Conservation (phyloP, 2,888 invertebrate genomes). For the Operophtera brumata region DNA sequence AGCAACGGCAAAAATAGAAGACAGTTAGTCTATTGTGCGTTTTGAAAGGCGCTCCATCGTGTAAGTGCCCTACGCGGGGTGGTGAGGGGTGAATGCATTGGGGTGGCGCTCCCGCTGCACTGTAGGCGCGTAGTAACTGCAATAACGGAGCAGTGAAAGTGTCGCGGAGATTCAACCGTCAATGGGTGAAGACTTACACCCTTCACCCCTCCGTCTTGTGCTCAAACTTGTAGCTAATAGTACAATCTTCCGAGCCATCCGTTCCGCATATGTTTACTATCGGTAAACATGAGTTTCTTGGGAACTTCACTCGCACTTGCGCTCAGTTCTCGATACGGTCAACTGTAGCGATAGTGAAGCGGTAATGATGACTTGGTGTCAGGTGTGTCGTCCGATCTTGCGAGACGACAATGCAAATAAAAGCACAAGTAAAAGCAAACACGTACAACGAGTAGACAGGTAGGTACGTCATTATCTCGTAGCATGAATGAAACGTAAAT, state of each 20-base stretch:
- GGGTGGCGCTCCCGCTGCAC: conserved; percentile 67
- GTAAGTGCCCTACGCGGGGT: conserved; percentile 62
- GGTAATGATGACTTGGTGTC: conserved; percentile 6
- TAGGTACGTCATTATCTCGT: conserved; percentile 75
- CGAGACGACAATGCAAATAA: conserved; percentile 34
- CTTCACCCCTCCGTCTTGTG: conserved; percentile 75
- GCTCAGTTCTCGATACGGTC: conserved; percentile 14
- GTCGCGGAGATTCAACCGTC: conserved; percentile 80
- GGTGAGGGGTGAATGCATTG: conserved; percentile 73
- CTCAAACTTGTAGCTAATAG: conserved; percentile 73
- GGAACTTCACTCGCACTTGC: conserved; percentile 14
- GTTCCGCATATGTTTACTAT: conserved; percentile 36
- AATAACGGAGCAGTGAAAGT: conserved; percentile 81
- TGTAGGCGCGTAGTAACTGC: conserved; percentile 80
- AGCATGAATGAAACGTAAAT: conserved; percentile 79
- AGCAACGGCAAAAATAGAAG: conserved; percentile 34
- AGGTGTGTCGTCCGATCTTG: conserved; percentile 1
- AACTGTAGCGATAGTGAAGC: conserved; percentile 21
- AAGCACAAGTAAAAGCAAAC: conserved; percentile 56
- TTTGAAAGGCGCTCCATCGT: conserved; percentile 67
- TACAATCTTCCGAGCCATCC: conserved; percentile 58
- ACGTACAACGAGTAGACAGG: conserved; percentile 61
- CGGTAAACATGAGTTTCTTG: conserved; percentile 23
- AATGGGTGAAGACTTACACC: conserved; percentile 79
- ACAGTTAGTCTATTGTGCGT: conserved; percentile 55